phyloP scores from a whole-genome alignment of 2,113 vertebrate species.

The Cygnus atratus region DNA sequence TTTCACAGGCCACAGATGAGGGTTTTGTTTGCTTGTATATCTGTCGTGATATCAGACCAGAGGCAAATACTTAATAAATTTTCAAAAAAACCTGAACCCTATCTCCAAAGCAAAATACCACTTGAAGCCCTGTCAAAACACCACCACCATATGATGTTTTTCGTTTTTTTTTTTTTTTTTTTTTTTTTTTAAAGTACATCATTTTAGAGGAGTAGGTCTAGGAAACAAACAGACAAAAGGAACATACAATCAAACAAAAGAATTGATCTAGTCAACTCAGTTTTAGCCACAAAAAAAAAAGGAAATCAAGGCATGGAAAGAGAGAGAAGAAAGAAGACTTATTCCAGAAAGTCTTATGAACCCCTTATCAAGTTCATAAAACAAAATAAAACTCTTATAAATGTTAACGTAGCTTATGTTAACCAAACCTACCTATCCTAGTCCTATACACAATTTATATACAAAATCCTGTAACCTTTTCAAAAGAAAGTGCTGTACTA shows the following conservation, averaged over 20 bases:
- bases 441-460: neutral
- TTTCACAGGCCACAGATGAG: neutral
- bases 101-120: neutral
- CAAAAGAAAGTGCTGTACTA: neutral
- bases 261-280: neutral
- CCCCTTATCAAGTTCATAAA: fast-evolving
- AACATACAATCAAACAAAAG: neutral
- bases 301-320: neutral
- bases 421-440: neutral
- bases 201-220: neutral
- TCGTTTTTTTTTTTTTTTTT: neutral
- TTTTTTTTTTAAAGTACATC: neutral
- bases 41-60: neutral
- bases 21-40: neutral
- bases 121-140: neutral
- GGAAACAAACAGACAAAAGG: neutral
- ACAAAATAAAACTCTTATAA: neutral
- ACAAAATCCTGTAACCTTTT: neutral
- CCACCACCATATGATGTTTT: neutral
- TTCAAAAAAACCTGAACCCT: neutral
- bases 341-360: neutral
- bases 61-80: neutral
- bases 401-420: neutral
- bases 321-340: neutral
- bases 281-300: neutral